A percentile compares a stretch with the other conserved stretches of the same genome.
phyloP scores from a whole-genome alignment of 2,797 vertebrate genomes.

The Pelochelys cantorii region DNA sequence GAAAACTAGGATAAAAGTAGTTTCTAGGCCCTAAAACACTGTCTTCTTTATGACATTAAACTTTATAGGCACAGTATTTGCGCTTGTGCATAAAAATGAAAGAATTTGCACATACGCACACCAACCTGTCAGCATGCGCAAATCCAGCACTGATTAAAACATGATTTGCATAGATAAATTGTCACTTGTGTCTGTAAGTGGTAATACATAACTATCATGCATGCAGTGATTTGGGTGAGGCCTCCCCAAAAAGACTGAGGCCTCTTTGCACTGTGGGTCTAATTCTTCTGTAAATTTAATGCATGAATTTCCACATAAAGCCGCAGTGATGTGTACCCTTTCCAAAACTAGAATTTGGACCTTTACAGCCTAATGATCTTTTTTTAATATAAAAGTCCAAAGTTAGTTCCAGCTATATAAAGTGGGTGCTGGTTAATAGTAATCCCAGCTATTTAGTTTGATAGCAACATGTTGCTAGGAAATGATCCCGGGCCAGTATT shows the following conservation, averaged over 20 bases:
- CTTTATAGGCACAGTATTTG: background rate
- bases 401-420: background rate
- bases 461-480: too few species aligned
- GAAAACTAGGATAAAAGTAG: background rate
- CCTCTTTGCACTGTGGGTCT: background rate
- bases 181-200: background rate
- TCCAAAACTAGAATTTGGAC: background rate
- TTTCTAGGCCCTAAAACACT: background rate
- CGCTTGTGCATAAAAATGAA: background rate
- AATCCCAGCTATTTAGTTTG: background rate
- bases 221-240: background rate
- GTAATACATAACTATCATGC: background rate
- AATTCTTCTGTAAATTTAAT: background rate
- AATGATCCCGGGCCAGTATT: background rate
- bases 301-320: background rate
- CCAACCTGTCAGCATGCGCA: background rate
- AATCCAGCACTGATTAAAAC: background rate
- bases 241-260: too few species aligned
- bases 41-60: background rate
- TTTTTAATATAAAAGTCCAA: background rate
- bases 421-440: background rate
- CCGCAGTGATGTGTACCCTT: background rate
- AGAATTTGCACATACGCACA: background rate
- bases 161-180: background rate
- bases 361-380: background rate